Percentiles rank a stretch among this genome's conserved stretches.
Evolutionary conservation across 2,113 vertebrate genomes (phyloP).

Genomic region (Cololabis saira): DNA sequence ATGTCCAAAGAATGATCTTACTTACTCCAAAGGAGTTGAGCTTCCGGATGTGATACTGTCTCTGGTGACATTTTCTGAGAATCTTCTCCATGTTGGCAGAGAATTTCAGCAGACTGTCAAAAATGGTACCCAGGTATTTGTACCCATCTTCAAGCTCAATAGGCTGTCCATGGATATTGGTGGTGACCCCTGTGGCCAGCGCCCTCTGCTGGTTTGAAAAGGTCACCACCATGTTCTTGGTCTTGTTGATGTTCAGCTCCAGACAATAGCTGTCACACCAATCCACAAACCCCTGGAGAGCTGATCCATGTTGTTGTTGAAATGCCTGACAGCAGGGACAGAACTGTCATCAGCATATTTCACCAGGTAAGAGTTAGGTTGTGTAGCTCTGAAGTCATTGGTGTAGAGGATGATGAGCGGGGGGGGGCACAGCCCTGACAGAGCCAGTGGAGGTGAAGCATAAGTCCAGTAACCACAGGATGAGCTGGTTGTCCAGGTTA

Average conservation of each 20-base stretch:
- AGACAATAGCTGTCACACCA: not conserved
- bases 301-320: not conserved
- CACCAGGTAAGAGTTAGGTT: no score
- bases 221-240: not conserved
- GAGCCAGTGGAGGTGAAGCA: not conserved
- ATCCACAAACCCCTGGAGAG: not conserved
- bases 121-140: not conserved
- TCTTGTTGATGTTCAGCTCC: not conserved
- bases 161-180: not conserved
- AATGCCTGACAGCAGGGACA: not conserved
- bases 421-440: not conserved
- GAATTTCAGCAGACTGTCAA: no score
- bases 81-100: no score
- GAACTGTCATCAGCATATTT: not conserved
- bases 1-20: not conserved
- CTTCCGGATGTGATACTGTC: no score
- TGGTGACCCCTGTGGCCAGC: not conserved
- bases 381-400: no score
- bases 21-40: no score
- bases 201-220: not conserved
- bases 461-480: not conserved
- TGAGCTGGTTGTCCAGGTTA: not conserved
- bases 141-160: not conserved
- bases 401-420: not conserved
- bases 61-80: no score